These are phyloP conservation scores for Takifugu ocellatus DNA, from an alignment of 2,797 vertebrate genomes.

Conservation along the genomic window DNA sequence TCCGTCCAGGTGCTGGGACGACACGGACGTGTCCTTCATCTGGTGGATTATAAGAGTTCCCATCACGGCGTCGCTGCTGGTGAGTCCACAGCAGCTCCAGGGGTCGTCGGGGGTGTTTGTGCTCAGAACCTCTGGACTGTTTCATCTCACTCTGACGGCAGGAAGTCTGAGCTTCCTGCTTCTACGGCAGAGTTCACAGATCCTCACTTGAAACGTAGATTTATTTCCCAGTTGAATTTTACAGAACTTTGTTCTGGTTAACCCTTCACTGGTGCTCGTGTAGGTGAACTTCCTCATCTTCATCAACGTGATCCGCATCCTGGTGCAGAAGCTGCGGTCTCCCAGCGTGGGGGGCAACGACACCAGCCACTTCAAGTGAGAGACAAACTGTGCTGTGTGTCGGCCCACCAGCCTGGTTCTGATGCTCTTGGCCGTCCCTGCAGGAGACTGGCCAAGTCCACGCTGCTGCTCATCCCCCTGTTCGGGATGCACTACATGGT, in stretches of 20 bases:
- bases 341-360: constrained; percentile 78
- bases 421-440: neutral
- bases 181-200: no score
- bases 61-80: constrained; percentile 82
- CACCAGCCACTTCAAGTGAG: constrained; percentile 84
- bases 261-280: neutral
- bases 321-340: constrained; percentile 83
- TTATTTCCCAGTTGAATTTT: neutral
- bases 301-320: constrained; percentile 83
- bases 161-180: no score
- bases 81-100: constrained; percentile 61
- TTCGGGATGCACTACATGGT: constrained; percentile 95
- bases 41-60: constrained; percentile 90
- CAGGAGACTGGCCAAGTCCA: constrained; percentile 94
- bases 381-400: constrained; percentile 6
- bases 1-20: constrained; percentile 84
- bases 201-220: no score
- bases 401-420: neutral
- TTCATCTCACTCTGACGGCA: neutral
- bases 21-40: constrained; percentile 75
- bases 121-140: no score
- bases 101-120: no score
- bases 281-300: constrained; percentile 88
- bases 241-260: neutral
- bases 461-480: constrained; percentile 92